Evolutionary conservation across 2,113 vertebrate genomes (phyloP), one percentile per base, ranked within the genome.

Genomic region (Phalacrocorax pelagicus): DNA sequence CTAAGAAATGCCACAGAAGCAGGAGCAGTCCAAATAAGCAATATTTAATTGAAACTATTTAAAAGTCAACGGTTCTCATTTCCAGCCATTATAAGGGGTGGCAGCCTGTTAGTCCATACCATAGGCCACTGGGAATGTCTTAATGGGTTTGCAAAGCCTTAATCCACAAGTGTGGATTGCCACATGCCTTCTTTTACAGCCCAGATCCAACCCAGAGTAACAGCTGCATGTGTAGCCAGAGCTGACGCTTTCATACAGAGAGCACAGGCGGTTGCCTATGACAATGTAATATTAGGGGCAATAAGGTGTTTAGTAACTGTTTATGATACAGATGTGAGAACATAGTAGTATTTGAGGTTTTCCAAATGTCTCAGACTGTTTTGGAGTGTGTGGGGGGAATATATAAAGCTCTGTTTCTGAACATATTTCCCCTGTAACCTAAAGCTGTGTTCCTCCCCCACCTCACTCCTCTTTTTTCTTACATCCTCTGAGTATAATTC

Each of bases 241-340:
- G 63, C 47, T 7, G 4, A 46, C 11, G 32, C 42, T 86, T 63
- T 59, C 3, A 2, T 12, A n/a, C 20, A 15, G 17, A 46, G 20
- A 71, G 26, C 36, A 15, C 17, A 36, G 52, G 13, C 2, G 0
- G 10, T 4, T 81, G 84, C 47, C 38, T 57, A 2, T 18, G 88
- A 92, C 83, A 95, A 3, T 40, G 75, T 36, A 61, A 74, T 79
- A 79, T 72, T 65, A 40, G 82, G 75, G 73, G 30, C 65, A 97
- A 38, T 47, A 91, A 81, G 86, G 95, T 95, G 86, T 93, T 96
- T 93, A 95, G 86, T 42, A 89, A 91, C 86, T 93, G 94, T 95
- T 96, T 96, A 89, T 84, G 86, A 34, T 61, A 71, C 52, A 86
- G 72, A 90, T 88, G 83, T 93, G 92, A 89, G 75, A 93, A 86